phyloP scores from a whole-genome alignment of 2,797 vertebrate species.

The Sorex maritimensis region DNA sequence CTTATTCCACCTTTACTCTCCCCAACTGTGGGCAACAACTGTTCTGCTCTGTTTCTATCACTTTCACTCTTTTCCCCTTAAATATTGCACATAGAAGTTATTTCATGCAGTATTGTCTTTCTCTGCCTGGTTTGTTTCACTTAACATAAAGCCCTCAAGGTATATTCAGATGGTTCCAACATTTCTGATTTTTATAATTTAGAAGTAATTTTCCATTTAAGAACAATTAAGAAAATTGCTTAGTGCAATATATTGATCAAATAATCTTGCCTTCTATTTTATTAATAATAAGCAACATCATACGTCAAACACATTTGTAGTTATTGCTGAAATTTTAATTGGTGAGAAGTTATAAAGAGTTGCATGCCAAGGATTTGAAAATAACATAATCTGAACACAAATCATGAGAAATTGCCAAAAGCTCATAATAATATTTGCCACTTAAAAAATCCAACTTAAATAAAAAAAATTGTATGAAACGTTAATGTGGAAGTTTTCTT shows the following conservation, averaged over 20 bases:
- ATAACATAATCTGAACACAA: slow-evolving; percentile 4
- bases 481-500: background rate
- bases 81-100: background rate
- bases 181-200: slow-evolving; percentile 42
- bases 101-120: background rate
- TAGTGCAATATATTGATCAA: background rate
- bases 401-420: background rate
- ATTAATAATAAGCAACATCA: background rate
- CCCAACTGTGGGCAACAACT: background rate
- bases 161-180: background rate
- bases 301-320: background rate
- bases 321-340: background rate
- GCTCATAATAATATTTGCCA: background rate
- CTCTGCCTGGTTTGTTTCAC: background rate
- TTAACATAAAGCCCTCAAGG: background rate
- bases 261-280: background rate
- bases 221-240: slow-evolving; percentile 33
- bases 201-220: slow-evolving; percentile 51
- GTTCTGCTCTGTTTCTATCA: background rate
- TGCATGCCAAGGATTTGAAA: background rate
- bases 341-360: background rate
- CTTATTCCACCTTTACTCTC: background rate
- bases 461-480: slow-evolving; percentile 10
- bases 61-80: background rate
- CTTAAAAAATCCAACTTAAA: background rate